Conservation (phyloP, 2,888 invertebrate species). For the Caenorhabditis drosophilae region DNA sequence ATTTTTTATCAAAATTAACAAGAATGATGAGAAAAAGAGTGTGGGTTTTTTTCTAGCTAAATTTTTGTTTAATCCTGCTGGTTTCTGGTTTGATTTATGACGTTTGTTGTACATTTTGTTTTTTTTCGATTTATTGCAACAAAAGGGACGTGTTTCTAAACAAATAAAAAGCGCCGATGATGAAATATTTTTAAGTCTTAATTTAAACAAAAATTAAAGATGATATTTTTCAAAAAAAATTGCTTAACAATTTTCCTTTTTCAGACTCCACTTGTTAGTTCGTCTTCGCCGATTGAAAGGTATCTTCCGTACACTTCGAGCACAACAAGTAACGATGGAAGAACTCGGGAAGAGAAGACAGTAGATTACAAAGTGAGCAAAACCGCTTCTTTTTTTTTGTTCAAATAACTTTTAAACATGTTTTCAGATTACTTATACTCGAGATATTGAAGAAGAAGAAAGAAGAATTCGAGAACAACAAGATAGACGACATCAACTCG, state of each 20-base stretch:
- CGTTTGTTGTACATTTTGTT: slow-evolving; percentile 4
- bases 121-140: no score
- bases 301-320: slow-evolving; percentile 46
- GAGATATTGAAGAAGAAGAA: slow-evolving; percentile 66
- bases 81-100: no score
- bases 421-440: slow-evolving; percentile 41
- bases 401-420: slow-evolving; percentile 3
- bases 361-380: slow-evolving; percentile 45
- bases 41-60: no score
- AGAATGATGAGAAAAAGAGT: no score
- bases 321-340: slow-evolving; percentile 39
- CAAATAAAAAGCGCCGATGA: no score
- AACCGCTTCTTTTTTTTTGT: slow-evolving; percentile 1
- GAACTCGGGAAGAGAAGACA: slow-evolving; percentile 47
- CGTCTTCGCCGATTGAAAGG: slow-evolving; percentile 45
- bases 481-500: slow-evolving; percentile 38
- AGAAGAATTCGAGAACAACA: slow-evolving; percentile 62
- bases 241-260: no score
- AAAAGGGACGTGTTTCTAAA: no score
- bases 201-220: no score
- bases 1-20: no score
- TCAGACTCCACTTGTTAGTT: slow-evolving; percentile 40
- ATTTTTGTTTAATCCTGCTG: no score
- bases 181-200: no score
- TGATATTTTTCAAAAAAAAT: no score